phyloP scores from a whole-genome alignment of 2,888 invertebrate species.

The Cheilosia vulpina region DNA sequence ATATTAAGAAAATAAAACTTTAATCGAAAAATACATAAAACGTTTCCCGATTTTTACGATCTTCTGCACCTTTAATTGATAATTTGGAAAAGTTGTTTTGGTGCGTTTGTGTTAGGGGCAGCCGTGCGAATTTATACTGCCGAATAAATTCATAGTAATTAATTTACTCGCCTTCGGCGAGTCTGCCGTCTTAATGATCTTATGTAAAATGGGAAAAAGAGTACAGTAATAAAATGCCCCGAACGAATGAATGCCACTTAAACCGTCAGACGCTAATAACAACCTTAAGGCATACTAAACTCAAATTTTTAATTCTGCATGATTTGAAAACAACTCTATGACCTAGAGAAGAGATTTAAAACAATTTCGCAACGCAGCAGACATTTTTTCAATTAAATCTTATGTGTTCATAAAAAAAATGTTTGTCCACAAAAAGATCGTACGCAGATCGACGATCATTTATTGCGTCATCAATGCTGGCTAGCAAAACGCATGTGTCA shows the following conservation, averaged over 20 bases:
- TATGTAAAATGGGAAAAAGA: constrained; percentile 18
- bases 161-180: background rate
- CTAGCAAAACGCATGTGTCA: constrained; percentile 20
- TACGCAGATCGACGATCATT: constrained; percentile 3
- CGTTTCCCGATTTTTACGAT: constrained; percentile 16
- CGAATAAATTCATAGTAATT: background rate
- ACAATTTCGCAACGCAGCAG: constrained; percentile 24
- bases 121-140: constrained; percentile 6
- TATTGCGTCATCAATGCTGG: constrained; percentile 17
- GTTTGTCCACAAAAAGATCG: background rate
- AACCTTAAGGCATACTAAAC: too few species aligned
- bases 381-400: constrained; percentile 8
- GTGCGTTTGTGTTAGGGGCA: constrained; percentile 1
- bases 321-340: background rate
- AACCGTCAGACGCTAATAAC: too few species aligned
- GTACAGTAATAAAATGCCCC: too few species aligned
- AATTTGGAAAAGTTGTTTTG: background rate
- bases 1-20: background rate
- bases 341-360: constrained; percentile 23
- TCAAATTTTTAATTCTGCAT: too few species aligned
- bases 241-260: too few species aligned
- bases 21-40: background rate
- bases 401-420: background rate
- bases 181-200: background rate
- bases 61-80: constrained; percentile 27